These are phyloP conservation scores for Spilarctia lutea DNA, from an alignment of 2,888 invertebrate species.

Conservation along the genomic window DNA sequence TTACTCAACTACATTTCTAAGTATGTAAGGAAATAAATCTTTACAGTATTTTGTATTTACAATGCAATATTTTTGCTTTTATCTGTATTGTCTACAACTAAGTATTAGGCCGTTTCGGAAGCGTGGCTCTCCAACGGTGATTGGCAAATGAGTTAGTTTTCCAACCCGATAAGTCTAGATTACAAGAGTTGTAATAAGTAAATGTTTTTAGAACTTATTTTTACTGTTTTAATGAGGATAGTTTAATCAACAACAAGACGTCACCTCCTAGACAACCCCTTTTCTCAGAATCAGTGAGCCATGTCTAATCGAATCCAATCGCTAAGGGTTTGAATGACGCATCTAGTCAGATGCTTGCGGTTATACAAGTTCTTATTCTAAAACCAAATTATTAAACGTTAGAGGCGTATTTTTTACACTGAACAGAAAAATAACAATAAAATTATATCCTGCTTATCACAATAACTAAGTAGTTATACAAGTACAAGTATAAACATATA, in stretches of 20 bases:
- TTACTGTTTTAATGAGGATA: background rate
- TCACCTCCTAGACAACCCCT: background rate
- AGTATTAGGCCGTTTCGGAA: too few relatives aligned
- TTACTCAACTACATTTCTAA: too few relatives aligned
- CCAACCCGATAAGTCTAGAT: background rate
- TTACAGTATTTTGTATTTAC: background rate
- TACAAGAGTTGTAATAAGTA: background rate
- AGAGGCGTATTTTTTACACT: slow-evolving; percentile 27
- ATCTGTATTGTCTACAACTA: background rate
- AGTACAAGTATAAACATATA: slow-evolving; percentile 7
- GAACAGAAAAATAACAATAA: slow-evolving; percentile 37
- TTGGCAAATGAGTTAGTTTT: background rate
- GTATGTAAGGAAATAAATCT: background rate
- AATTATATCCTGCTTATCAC: slow-evolving; percentile 39
- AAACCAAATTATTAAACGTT: slow-evolving; percentile 4
- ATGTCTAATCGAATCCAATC: background rate
- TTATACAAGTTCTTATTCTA: background rate
- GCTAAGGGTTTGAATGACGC: background rate
- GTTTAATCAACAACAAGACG: background rate
- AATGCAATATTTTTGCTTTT: background rate
- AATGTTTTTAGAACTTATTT: background rate
- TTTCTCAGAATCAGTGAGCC: background rate
- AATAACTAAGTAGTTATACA: slow-evolving; percentile 23
- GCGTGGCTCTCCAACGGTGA: too few relatives aligned
- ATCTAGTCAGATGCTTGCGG: background rate